Evolutionary conservation across 2,888 invertebrate genomes (phyloP).

Genomic region (Cataglyphis albicans): DNA sequence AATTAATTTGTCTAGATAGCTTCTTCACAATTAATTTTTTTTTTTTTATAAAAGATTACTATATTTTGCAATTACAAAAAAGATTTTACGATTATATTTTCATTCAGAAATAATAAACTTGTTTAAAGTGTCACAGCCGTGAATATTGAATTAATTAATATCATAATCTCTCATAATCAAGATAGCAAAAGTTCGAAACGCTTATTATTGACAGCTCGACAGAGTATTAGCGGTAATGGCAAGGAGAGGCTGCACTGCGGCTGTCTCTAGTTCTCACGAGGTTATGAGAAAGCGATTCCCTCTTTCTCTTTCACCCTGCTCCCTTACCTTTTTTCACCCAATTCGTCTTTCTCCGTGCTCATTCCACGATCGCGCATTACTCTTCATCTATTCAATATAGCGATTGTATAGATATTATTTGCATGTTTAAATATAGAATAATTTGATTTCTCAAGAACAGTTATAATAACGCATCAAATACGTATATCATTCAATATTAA

Average conservation of each 20-base stretch:
- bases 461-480: slow-evolving; percentile 22
- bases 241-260: slow-evolving; percentile 65
- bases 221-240: slow-evolving; percentile 61
- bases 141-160: background rate
- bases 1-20: background rate
- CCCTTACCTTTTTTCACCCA: slow-evolving; percentile 54
- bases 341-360: slow-evolving; percentile 66
- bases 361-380: slow-evolving; percentile 38
- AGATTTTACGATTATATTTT: background rate
- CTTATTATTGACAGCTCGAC: slow-evolving; percentile 59
- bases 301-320: slow-evolving; percentile 59
- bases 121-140: background rate
- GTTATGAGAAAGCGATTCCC: slow-evolving; percentile 83
- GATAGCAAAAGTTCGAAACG: slow-evolving; percentile 23
- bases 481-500: background rate
- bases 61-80: background rate
- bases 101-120: slow-evolving; percentile 8
- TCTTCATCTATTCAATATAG: slow-evolving; percentile 38
- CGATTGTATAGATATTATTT: slow-evolving; percentile 28
- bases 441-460: background rate
- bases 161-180: slow-evolving; percentile 2
- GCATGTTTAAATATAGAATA: slow-evolving; percentile 19
- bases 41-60: background rate
- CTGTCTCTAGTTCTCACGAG: slow-evolving; percentile 83
- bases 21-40: background rate